Evolutionary conservation across 2,888 invertebrate species (phyloP), one percentile per base, ranked within the genome.

Genomic region (Pristionchus entomophagus): DNA sequence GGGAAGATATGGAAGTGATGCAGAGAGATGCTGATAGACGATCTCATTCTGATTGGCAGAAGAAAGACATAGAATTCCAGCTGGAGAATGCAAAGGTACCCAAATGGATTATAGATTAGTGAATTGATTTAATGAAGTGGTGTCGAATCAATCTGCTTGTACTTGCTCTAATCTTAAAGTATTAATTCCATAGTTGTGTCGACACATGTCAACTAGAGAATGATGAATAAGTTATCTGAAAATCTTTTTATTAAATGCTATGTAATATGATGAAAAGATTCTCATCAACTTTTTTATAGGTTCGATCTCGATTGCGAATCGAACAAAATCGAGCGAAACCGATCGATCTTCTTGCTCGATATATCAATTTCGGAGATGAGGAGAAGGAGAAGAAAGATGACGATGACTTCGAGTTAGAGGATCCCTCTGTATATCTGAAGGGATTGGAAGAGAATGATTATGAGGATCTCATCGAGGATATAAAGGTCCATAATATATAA

Each of bases 61-160:
- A 96, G 59, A 98, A 98, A 93, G 99, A 99, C 94, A 98, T 99
- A 94, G 96, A 97, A 94, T 99, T 99, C 95, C 99, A 99, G 94
- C 95, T 99, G 93, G 96, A 98, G 92, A 99, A 99, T 95, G 98
- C 99, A 0, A 95, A 97, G 56, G 95, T 98, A 45, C 32, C 17
- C 3, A 6, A 6, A 51, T 51, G 86, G 32, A n/a, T n/a, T n/a
- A 5, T 5, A 45, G 14, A 26, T 49, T 49, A n/a, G 10, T 5
- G n/a, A 45, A n/a, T 45, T 45, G 49, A 69, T 1, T 69, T 38
- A 19, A 32, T 12, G 26, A 14, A 51, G 29, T n/a, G 32, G 38
- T 69, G 69, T 22, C 22, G n/a, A 22, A 22, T n/a, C 62, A 26
- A n/a, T 12, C n/a, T n/a, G n/a, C n/a, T n/a, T n/a, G n/a, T n/a